These are phyloP conservation scores for Hololepta plana DNA, from an alignment of 2,888 invertebrate genomes.

Conservation along the genomic window DNA sequence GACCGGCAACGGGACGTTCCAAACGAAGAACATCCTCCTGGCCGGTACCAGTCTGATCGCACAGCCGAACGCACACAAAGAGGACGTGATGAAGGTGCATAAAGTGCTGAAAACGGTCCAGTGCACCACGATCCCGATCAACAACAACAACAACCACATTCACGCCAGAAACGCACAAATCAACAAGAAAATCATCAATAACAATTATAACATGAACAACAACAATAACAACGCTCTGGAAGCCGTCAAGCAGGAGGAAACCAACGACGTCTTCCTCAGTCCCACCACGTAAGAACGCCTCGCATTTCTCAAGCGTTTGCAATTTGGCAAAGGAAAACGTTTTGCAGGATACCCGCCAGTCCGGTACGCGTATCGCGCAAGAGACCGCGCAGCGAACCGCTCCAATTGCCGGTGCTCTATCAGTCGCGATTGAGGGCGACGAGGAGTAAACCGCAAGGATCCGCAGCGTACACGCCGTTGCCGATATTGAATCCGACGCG, in stretches of 20 bases:
- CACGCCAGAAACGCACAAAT: slow-evolving; percentile 48
- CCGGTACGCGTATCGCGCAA: slow-evolving; percentile 46
- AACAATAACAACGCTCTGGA: too few relatives aligned
- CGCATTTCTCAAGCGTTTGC: slow-evolving; percentile 1
- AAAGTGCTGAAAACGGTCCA: slow-evolving; percentile 9
- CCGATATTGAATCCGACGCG: slow-evolving; percentile 88
- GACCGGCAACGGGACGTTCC: slow-evolving; percentile 29
- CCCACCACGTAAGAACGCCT: slow-evolving; percentile 34
- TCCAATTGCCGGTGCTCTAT: slow-evolving; percentile 30
- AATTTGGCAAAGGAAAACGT: too few relatives aligned
- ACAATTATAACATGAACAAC: slow-evolving; percentile 26
- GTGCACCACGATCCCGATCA: slow-evolving; percentile 15
- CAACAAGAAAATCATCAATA: slow-evolving; percentile 63
- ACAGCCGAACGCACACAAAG: slow-evolving; percentile 13
- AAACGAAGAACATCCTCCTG: slow-evolving; percentile 25
- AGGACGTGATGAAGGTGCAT: slow-evolving; percentile 9
- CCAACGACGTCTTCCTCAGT: slow-evolving; percentile 62
- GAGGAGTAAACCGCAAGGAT: slow-evolving; percentile 27
- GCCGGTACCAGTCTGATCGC: slow-evolving; percentile 18
- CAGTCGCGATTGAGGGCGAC: slow-evolving; percentile 34
- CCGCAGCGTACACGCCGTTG: slow-evolving; percentile 72
- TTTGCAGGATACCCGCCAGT: slow-evolving; percentile 44
- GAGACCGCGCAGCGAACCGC: slow-evolving; percentile 40
- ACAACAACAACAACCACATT: too few relatives aligned
- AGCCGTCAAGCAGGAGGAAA: slow-evolving; percentile 47